These are phyloP conservation scores for Girardia tigrina DNA, from an alignment of 2,888 invertebrate species.

Conservation along the genomic window DNA sequence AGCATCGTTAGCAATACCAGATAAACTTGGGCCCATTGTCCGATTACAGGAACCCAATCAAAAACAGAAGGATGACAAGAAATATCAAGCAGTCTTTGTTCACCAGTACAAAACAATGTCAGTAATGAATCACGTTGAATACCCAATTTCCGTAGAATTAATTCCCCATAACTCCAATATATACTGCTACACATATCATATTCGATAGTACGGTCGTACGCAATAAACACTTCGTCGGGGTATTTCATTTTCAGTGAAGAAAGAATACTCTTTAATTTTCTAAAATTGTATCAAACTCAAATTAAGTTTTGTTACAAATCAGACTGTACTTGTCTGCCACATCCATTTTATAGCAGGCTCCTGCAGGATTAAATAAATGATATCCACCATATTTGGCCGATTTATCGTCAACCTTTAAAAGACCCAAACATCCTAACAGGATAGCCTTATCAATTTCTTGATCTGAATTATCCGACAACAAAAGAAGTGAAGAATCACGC, in stretches of 20 bases:
- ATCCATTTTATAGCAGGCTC: conserved; percentile 14
- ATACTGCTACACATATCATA: background rate
- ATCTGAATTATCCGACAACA: background rate
- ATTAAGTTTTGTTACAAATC: too few relatives aligned
- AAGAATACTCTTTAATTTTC: background rate
- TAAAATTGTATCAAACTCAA: too few relatives aligned
- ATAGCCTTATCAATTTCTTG: background rate
- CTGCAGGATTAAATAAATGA: conserved; percentile 14
- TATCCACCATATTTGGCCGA: background rate
- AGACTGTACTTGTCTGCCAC: conserved; percentile 24
- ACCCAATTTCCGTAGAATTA: background rate
- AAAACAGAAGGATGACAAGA: conserved; percentile 18
- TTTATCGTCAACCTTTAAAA: background rate
- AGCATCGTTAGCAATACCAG: background rate
- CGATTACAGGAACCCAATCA: conserved; percentile 4
- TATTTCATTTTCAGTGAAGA: background rate
- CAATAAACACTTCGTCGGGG: background rate
- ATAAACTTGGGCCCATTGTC: conserved; percentile 25
- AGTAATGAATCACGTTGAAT: background rate
- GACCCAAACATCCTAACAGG: background rate
- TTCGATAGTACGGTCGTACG: background rate
- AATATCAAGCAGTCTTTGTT: background rate
- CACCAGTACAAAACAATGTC: background rate
- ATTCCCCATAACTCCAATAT: conserved; percentile 24
- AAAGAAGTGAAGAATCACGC: background rate